Base-by-base conservation (phyloP, 1,140 invertebrate species). In the Drosophila pallidifrons region DNA sequence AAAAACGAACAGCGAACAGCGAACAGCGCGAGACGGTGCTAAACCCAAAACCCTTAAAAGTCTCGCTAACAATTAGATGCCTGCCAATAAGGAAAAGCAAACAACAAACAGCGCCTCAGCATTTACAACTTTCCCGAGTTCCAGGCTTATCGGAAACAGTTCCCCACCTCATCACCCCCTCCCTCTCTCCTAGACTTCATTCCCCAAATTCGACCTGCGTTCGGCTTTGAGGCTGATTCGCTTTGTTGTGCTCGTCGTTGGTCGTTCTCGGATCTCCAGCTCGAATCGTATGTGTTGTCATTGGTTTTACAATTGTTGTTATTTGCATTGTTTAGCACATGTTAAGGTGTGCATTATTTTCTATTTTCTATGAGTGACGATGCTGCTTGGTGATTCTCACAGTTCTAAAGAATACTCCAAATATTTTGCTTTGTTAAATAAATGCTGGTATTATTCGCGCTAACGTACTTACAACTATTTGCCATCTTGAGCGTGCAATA, bases 1-100 rank as follows among this genome's bases (percentile, higher is more conserved):
- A 55, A 61, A 51, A 63, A 65, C 51, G 6, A 28, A 43, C 2
- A 11, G 6, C 51, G 6, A 28, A 43, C 2, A 11, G 6, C 51
- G 6, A 28, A 43, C 2, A 11, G 5, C 46, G 11, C 13, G 11
- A 47, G 11, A 20, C 28, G 32, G 54, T 25, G 20, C 20, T 16
- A 63, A 66, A 52, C n/a, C 38, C 57, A 51, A 72, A 80, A 80
- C 83, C 83, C 83, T 87, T 87, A 88, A 77, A 86, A 68, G 72
- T 76, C 61, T 68, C 69, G 60, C 51, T 57, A 71, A 57, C 82
- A 81, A 81, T 86, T 85, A 86, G 82, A 85, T 41, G 70, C 52
- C 73, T 66, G 79, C 80, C 76, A 87, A 87, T 89, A 78, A 87
- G 83, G 83, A 87, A 87, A 87, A 79, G 77, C 72, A 87, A 87